Conservation (phyloP, 2,888 invertebrate species). For the Listrodromus nycthemerus region DNA sequence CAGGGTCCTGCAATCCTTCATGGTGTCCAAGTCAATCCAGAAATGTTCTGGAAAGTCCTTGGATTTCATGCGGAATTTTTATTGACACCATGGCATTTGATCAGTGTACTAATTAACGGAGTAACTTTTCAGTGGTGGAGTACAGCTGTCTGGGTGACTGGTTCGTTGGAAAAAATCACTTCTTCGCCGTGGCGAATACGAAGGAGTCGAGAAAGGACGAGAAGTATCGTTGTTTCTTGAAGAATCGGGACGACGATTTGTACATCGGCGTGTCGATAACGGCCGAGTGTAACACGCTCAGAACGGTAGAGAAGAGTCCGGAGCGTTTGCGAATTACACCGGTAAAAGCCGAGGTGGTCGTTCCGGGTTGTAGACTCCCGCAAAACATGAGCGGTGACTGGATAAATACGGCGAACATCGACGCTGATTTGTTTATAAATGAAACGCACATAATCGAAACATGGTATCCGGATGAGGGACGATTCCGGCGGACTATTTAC, state of each 20-base stretch:
- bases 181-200: slow-evolving; percentile 98
- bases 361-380: slow-evolving; percentile 96
- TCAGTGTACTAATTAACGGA: slow-evolving; percentile 3
- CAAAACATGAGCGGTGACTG: slow-evolving; percentile 97
- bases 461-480: slow-evolving; percentile 96
- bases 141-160: slow-evolving; percentile 97
- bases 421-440: slow-evolving; percentile 97
- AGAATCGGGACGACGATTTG: slow-evolving; percentile 96
- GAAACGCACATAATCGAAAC: slow-evolving; percentile 98
- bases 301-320: slow-evolving; percentile 97
- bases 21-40: too few relatives aligned
- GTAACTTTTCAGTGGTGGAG: slow-evolving; percentile 88
- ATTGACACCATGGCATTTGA: neutral
- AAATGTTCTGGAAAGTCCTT: too few relatives aligned
- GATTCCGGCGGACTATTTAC: slow-evolving; percentile 95
- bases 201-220: slow-evolving; percentile 98
- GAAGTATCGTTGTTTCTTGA: slow-evolving; percentile 96
- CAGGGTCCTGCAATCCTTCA: too few relatives aligned
- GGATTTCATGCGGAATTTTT: neutral
- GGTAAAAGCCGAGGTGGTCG: slow-evolving; percentile 95
- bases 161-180: slow-evolving; percentile 98
- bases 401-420: slow-evolving; percentile 99
- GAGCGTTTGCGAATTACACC: slow-evolving; percentile 94
- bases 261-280: slow-evolving; percentile 97
- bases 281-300: slow-evolving; percentile 96